Conservation (phyloP, 2,797 vertebrate genomes). For the Parotocinclus haroldoi region DNA sequence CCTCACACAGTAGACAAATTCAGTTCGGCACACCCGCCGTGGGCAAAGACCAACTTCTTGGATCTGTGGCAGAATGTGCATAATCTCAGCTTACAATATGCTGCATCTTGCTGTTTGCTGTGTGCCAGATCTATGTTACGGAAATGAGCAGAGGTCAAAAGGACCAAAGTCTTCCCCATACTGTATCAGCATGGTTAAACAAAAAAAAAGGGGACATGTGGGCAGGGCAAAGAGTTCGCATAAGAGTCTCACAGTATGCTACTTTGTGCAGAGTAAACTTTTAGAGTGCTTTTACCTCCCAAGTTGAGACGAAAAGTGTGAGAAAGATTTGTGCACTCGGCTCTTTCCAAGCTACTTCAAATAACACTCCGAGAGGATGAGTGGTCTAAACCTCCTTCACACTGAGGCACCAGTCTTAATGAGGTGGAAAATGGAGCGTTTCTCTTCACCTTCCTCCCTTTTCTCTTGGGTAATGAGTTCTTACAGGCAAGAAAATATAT, state of each 20-base stretch:
- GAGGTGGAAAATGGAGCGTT: slow-evolving; percentile 68
- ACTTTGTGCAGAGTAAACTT: slow-evolving; percentile 20
- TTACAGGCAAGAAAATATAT: slow-evolving; percentile 56
- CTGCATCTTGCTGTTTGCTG: slow-evolving; percentile 44
- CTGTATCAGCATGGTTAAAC: slow-evolving; percentile 7
- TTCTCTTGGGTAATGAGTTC: slow-evolving; percentile 46
- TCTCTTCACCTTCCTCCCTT: slow-evolving; percentile 47
- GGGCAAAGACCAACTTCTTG: slow-evolving; percentile 36
- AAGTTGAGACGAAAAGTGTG: slow-evolving; percentile 17
- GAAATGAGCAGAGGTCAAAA: slow-evolving; percentile 42
- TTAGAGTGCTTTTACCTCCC: slow-evolving; percentile 15
- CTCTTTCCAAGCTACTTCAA: slow-evolving; percentile 37
- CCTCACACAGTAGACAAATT: slow-evolving; percentile 55
- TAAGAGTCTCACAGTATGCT: not conserved
- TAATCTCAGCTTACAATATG: slow-evolving; percentile 51
- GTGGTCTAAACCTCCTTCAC: slow-evolving; percentile 37
- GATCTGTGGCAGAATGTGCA: slow-evolving; percentile 44
- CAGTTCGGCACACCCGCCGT: slow-evolving; percentile 48
- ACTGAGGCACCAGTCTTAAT: slow-evolving; percentile 56
- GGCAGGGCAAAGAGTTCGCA: slow-evolving; percentile 18
- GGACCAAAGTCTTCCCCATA: slow-evolving; percentile 24
- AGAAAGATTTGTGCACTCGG: slow-evolving; percentile 37
- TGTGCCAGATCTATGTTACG: slow-evolving; percentile 34
- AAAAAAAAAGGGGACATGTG: not conserved
- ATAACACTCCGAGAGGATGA: slow-evolving; percentile 40